Conservation (phyloP, 2,888 invertebrate species). For the Hypolimnas misippus region DNA sequence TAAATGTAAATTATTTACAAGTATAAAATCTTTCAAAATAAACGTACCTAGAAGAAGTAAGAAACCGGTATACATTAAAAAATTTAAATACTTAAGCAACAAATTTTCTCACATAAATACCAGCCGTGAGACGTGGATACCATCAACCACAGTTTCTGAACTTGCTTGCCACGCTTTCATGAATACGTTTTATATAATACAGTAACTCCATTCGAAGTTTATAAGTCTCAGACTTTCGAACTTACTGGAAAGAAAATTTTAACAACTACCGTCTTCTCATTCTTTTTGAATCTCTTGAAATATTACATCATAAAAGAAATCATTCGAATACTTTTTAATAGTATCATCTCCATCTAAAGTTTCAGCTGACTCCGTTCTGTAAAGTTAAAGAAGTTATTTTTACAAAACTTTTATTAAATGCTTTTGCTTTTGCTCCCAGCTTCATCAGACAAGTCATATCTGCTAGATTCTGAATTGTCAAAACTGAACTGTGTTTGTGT, state of each 20-base stretch:
- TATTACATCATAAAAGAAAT: neutral
- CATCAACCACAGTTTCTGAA: slow-evolving; percentile 20
- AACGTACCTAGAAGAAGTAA: neutral
- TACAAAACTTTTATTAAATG: too few relatives aligned
- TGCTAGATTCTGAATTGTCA: too few relatives aligned
- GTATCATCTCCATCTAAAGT: neutral
- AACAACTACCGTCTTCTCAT: slow-evolving; percentile 8
- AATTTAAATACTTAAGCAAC: neutral
- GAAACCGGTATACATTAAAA: neutral
- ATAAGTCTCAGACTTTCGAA: slow-evolving; percentile 17
- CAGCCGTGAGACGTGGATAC: neutral
- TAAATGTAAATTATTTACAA: too few relatives aligned
- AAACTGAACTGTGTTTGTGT: too few relatives aligned
- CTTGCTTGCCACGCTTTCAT: slow-evolving; percentile 17
- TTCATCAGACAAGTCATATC: too few relatives aligned
- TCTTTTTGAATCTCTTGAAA: neutral
- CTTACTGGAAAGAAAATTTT: slow-evolving; percentile 17
- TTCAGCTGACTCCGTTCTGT: neutral
- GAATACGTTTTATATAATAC: slow-evolving; percentile 23
- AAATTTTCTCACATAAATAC: slow-evolving; percentile 5
- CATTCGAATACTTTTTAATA: neutral
- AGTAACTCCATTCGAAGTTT: slow-evolving; percentile 8
- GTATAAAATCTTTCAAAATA: too few relatives aligned
- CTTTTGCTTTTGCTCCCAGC: too few relatives aligned
- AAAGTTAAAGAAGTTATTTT: neutral